These are phyloP conservation scores for Cathartes aura DNA, from an alignment of 2,113 vertebrate genomes.

Conservation along the genomic window DNA sequence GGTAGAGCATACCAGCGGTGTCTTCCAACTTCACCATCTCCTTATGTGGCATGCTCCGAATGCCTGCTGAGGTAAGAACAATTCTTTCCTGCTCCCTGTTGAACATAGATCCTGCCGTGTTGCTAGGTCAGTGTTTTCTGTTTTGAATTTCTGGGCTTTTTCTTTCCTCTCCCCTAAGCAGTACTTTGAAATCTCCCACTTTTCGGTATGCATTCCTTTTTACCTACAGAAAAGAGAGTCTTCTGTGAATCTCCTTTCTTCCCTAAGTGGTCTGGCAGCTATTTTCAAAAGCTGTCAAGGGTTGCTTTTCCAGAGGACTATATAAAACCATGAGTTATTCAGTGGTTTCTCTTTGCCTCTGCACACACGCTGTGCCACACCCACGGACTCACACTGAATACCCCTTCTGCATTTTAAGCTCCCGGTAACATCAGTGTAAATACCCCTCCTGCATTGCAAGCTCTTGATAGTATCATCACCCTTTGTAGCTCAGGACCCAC, in stretches of 20 bases:
- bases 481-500: background rate
- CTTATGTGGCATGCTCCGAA: background rate
- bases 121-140: constrained; percentile 1
- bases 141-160: background rate
- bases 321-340: background rate
- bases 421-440: background rate
- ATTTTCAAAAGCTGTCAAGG: background rate
- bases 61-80: background rate
- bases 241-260: background rate
- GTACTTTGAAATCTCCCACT: background rate
- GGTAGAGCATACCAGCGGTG: background rate
- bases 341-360: background rate
- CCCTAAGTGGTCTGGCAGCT: background rate
- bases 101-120: background rate
- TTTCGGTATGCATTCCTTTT: background rate
- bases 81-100: background rate
- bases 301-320: background rate
- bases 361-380: too few relatives aligned
- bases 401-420: background rate
- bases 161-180: background rate
- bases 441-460: background rate
- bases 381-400: background rate
- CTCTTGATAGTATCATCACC: background rate
- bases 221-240: background rate
- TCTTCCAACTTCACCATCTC: background rate